Evolutionary conservation across 1,140 invertebrate genomes (phyloP), one percentile per base, ranked within the genome.

Genomic region (Lineus longissimus): DNA sequence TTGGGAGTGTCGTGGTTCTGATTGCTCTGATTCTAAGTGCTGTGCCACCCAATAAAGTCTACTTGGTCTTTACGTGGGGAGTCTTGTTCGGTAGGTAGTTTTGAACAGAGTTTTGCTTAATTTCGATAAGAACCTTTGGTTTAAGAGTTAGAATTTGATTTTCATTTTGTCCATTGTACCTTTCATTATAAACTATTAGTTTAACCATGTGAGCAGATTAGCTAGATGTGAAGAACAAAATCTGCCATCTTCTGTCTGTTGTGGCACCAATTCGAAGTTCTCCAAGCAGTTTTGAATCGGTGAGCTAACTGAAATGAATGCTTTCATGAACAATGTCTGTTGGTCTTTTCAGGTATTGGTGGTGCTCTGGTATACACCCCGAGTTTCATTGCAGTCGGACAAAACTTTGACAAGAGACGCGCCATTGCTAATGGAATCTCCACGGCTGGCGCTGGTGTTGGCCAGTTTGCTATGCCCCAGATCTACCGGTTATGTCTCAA

Each of bases 11-110:
- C 25, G 86, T 98, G 40, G 89, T 91, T 2, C 29, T 80, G 93
- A 23, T 88, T 90, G 0, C 85, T 87, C 87, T 97, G 43, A 82
- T 90, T 13, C 69, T 88, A 4, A 93, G 91, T 64, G 84, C 88
- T n/a, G 91, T 88, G 69, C 91, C 93, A 0, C 81, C 84, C 63
- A 92, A 88, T 80, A 86, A 95, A 7, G 79, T 86, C 19, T 90
- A 86, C 19, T 84, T 96, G 0, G 95, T 92, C 73, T 83, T 97
- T 56, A 93, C 93, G 0, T 91, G 95, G 64, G 94, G 94, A 17
- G 78, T 97, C 6, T 89, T 93, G 62, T 87, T 92, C 67, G 88
- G 89, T 36, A 36, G 6, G 33, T 36, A 36, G n/a, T n/a, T n/a
- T n/a, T n/a, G n/a, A n/a, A n/a, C n/a, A n/a, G n/a, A n/a, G n/a